phyloP scores from a whole-genome alignment of 2,797 vertebrate genomes.

The Sarcoramphus papa region DNA sequence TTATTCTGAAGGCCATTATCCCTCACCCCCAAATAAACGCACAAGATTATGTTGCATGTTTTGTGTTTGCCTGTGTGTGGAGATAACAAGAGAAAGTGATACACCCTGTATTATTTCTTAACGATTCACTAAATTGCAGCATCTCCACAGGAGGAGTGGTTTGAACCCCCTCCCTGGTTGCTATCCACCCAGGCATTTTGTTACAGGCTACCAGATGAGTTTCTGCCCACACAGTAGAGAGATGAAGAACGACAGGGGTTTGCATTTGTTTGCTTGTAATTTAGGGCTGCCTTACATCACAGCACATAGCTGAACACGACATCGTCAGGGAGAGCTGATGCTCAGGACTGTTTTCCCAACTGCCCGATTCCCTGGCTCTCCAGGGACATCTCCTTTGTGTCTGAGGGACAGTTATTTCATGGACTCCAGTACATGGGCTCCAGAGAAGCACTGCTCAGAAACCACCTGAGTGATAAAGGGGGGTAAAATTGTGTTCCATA shows the following conservation, averaged over 20 bases:
- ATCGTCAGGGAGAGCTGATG: background rate
- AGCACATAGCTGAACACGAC: background rate
- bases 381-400: background rate
- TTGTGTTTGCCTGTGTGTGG: background rate
- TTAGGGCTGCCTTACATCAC: background rate
- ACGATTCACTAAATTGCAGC: constrained; percentile 16
- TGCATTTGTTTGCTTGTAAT: background rate
- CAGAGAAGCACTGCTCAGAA: background rate
- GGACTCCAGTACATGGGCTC: background rate
- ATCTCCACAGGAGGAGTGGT: background rate
- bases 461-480: background rate
- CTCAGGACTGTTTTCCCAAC: background rate
- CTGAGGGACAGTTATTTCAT: background rate
- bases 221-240: background rate
- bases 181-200: background rate
- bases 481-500: accelerated
- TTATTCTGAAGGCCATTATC: background rate
- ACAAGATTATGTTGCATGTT: background rate
- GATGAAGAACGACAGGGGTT: background rate
- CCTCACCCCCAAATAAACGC: background rate
- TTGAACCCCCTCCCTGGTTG: background rate
- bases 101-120: background rate
- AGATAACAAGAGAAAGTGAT: background rate
- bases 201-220: background rate
- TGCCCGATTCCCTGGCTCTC: background rate